Percentiles rank a stretch among this genome's conserved stretches.
Conservation (phyloP, 2,888 invertebrate species). For the Amphipyra tragopoginis region DNA sequence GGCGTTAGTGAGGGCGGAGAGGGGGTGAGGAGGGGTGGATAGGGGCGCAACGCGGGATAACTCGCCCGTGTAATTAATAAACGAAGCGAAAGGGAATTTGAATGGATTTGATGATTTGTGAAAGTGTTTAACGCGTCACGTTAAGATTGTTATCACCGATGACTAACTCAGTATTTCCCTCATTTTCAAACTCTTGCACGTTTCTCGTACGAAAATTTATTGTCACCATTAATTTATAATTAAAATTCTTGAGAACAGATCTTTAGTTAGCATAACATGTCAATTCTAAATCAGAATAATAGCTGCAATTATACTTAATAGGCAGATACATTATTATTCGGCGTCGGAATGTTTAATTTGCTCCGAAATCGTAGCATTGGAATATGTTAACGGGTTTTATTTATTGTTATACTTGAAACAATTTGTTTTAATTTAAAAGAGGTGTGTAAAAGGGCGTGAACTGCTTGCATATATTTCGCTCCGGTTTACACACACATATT, state of each 20-base stretch:
- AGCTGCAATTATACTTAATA: constrained; percentile 35
- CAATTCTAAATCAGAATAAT: constrained; percentile 30
- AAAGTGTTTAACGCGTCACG: constrained; percentile 65
- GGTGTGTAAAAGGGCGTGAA: constrained; percentile 45
- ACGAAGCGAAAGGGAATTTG: constrained; percentile 77
- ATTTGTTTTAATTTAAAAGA: constrained; percentile 33
- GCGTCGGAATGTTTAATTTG: constrained; percentile 10
- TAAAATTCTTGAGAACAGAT: constrained; percentile 38
- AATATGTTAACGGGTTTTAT: constrained; percentile 13
- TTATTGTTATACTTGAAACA: constrained; percentile 11
- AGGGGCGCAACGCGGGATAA: constrained; percentile 56
- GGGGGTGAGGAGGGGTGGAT: constrained; percentile 48
- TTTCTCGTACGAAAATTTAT: constrained; percentile 29
- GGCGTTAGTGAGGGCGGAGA: constrained; percentile 72
- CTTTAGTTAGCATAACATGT: constrained; percentile 19
- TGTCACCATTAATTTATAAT: constrained; percentile 42
- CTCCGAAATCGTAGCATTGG: constrained; percentile 4
- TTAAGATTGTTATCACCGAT: constrained; percentile 53
- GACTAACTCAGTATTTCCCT: constrained; percentile 31
- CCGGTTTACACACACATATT: constrained; percentile 78
- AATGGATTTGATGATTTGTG: constrained; percentile 79
- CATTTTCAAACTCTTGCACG: constrained; percentile 15
- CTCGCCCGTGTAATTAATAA: constrained; percentile 84
- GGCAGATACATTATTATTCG: constrained; percentile 22
- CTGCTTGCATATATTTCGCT: constrained; percentile 68